Base-by-base conservation (phyloP, 2,888 invertebrate species). In the Agriopis aurantiaria region DNA sequence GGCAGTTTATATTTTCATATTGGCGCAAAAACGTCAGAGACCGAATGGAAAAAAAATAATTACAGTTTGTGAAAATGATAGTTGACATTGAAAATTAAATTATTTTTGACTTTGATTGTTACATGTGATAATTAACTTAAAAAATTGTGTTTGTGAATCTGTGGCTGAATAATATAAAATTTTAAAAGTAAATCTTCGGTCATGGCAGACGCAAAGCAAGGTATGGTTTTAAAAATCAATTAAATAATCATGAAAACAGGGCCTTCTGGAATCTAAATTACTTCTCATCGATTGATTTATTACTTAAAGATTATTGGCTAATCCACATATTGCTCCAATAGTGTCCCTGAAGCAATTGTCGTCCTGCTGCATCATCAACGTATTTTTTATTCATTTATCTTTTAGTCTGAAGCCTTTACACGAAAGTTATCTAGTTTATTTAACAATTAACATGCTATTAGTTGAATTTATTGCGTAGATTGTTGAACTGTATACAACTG, bases 161-260 rank as follows among this genome's bases (percentile, higher is more conserved):
- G 11, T 43, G 7, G 11, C 8, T 7, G 4, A 43, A 6, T 9
- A 14, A 40, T 10, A 10, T 4, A 9, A 11, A 46, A 58, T 48
- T 11, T 33, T 12, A 58, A 48, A 58, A 58, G 43, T 17, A 73
- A 76, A 64, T 81, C 59, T 78, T 85, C 87, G 82, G 91, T 85
- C 89, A 93, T 93, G 93, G 93, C 93, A 93, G 93, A 93, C 91
- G 91, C 92, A 75, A 93, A 92, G 92, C 93, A 92, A 92, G 93
- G 93, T 93, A 89, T 77, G 77, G 75, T 77, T 84, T 82, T 74
- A 68, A 65, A 73, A 79, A 80, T 83, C 82, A 74, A 52, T 12
- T 46, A 9, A 17, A 14, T 6, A 17, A 49, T 14, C 23, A 11
- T 4, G 3, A 14, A 43, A 23, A 8, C 9, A 62, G 12, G 1